Percentiles rank a stretch among this genome's conserved stretches.
Conservation (phyloP, 2,797 vertebrate species). For the Mallotus villosus region DNA sequence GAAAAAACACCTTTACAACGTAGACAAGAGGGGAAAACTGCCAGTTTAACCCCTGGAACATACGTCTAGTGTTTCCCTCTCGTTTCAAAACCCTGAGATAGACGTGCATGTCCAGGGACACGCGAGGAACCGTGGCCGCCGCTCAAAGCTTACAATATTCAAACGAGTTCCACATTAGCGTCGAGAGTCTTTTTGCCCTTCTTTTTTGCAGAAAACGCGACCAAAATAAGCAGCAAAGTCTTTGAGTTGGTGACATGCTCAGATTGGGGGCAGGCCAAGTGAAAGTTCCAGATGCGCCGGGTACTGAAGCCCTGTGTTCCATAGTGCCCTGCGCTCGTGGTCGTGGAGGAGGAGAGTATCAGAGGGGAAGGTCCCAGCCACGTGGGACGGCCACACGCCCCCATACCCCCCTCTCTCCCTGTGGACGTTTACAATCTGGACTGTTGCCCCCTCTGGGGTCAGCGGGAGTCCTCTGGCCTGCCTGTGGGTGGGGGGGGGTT, state of each 20-base stretch:
- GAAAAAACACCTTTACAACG: slow-evolving; percentile 29
- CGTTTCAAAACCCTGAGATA: slow-evolving; percentile 91
- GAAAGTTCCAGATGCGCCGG: slow-evolving; percentile 27
- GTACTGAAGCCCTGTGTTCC: slow-evolving; percentile 27
- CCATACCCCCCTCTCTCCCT: slow-evolving; percentile 8
- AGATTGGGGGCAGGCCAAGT: slow-evolving; percentile 19
- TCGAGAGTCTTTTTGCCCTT: slow-evolving; percentile 31
- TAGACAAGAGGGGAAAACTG: slow-evolving; percentile 33
- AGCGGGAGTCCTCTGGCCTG: slow-evolving; percentile 27
- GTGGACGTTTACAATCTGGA: neutral
- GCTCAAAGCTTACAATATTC: slow-evolving; percentile 71
- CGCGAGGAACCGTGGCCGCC: slow-evolving; percentile 62
- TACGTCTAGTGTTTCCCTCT: slow-evolving; percentile 30
- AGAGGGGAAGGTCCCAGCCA: slow-evolving; percentile 22
- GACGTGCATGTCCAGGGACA: slow-evolving; percentile 71
- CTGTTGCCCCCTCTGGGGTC: slow-evolving; percentile 30
- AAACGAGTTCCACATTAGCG: slow-evolving; percentile 52
- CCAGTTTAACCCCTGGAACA: slow-evolving; percentile 34
- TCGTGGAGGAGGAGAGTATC: slow-evolving; percentile 19
- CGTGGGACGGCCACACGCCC: slow-evolving; percentile 42
- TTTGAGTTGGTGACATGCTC: slow-evolving; percentile 28
- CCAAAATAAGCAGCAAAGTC: slow-evolving; percentile 41
- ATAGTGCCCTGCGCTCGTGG: slow-evolving; percentile 17
- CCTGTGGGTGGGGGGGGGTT: slow-evolving; percentile 16
- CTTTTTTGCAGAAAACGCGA: slow-evolving; percentile 39